Percentiles rank a stretch among this genome's conserved stretches.
phyloP scores from a whole-genome alignment of 1,140 invertebrate genomes.

The Tetramorium simillimum region DNA sequence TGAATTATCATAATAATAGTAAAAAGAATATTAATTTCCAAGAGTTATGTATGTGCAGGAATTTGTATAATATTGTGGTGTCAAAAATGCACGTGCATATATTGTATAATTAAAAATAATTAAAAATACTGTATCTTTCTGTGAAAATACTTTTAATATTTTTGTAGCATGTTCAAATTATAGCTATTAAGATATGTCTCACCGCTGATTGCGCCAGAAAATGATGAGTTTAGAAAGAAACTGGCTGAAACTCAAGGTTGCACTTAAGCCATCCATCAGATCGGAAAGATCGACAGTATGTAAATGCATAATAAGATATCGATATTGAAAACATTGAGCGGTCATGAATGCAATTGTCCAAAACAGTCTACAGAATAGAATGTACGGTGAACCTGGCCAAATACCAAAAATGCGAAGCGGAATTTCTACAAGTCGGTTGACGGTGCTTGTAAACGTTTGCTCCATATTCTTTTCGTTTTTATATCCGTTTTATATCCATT shows the following conservation, averaged over 20 bases:
- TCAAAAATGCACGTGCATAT: neutral
- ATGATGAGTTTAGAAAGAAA: neutral
- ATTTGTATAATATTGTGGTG: neutral
- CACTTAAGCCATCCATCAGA: neutral
- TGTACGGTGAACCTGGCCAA: neutral
- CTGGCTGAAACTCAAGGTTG: neutral
- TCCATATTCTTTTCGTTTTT: neutral
- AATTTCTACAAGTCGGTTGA: neutral
- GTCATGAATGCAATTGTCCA: neutral
- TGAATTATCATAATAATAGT: neutral
- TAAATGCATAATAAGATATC: neutral
- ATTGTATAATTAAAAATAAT: neutral
- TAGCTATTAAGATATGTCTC: neutral
- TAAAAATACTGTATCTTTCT: neutral
- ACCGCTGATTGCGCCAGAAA: conserved; percentile 27
- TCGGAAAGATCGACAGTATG: neutral
- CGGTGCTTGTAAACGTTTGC: neutral
- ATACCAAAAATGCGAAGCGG: conserved; percentile 13
- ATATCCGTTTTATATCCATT: neutral
- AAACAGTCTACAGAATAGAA: neutral
- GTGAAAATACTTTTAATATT: neutral
- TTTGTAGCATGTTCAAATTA: neutral
- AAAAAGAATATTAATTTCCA: neutral
- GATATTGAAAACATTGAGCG: neutral
- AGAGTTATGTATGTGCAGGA: neutral